Percentiles rank a stretch among this genome's conserved stretches.
Conservation (phyloP, 2,888 invertebrate species). For the Plemyria rubiginata region DNA sequence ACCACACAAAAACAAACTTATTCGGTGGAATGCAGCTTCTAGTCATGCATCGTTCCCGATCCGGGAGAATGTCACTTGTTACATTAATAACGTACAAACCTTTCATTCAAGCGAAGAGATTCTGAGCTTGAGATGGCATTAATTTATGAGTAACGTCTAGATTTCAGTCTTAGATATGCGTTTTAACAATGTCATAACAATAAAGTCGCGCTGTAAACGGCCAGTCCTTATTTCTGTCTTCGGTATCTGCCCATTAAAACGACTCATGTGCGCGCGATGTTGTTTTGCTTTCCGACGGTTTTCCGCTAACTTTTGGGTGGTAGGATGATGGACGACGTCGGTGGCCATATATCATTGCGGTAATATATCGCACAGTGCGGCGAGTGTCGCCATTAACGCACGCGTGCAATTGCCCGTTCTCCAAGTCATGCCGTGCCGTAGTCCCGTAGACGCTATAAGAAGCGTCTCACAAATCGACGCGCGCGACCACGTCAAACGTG, state of each 20-base stretch:
- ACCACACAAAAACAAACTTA: constrained; percentile 10
- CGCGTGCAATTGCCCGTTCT: constrained; percentile 73
- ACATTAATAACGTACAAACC: constrained; percentile 37
- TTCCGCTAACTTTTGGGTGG: constrained; percentile 84
- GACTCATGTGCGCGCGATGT: constrained; percentile 62
- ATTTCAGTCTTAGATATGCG: constrained; percentile 62
- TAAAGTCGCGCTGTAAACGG: constrained; percentile 74
- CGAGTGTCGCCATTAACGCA: constrained; percentile 84
- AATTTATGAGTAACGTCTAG: constrained; percentile 61
- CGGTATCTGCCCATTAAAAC: constrained; percentile 82
- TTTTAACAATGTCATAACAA: constrained; percentile 81
- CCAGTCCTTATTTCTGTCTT: constrained; percentile 82
- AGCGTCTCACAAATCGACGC: constrained; percentile 79
- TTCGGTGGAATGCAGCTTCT: constrained; percentile 8
- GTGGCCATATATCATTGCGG: constrained; percentile 81
- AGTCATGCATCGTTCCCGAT: constrained; percentile 16
- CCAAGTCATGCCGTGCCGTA: constrained; percentile 43
- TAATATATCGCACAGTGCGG: constrained; percentile 80
- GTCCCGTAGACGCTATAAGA: constrained; percentile 68
- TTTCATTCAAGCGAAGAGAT: constrained; percentile 37
- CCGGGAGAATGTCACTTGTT: constrained; percentile 15
- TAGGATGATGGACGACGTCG: constrained; percentile 81
- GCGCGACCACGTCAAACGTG: constrained; percentile 72
- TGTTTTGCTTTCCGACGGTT: constrained; percentile 73
- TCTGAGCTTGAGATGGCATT: constrained; percentile 37